Evolutionary conservation across 2,113 vertebrate genomes (phyloP).

Genomic region (Scalopus aquaticus): DNA sequence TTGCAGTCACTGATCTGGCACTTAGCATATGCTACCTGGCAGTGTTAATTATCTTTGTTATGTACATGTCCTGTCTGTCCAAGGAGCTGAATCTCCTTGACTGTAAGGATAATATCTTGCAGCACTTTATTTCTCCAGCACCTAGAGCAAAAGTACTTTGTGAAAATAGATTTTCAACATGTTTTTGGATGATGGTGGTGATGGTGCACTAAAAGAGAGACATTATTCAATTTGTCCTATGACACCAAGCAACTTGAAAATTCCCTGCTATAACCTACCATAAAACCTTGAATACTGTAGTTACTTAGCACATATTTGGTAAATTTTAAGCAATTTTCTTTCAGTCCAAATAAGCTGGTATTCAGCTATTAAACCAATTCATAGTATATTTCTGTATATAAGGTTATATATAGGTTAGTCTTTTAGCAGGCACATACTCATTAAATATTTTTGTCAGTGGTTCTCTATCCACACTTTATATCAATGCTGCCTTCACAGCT

Average conservation of each 20-base stretch:
- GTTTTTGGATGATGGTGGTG: not conserved
- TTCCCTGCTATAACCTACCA: not conserved
- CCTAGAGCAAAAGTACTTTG: not conserved
- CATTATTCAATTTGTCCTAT: not conserved
- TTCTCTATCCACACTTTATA: not conserved
- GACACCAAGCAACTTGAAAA: not conserved
- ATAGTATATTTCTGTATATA: not conserved
- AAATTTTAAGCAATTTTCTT: not conserved
- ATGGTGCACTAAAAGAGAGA: not conserved
- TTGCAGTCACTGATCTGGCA: not conserved
- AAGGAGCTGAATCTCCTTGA: conserved; percentile 38
- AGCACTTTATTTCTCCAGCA: not conserved
- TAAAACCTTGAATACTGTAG: not conserved
- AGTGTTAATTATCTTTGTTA: conserved; percentile 48
- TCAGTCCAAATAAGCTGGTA: not conserved
- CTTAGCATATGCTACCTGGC: conserved; percentile 29
- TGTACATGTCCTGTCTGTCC: not conserved
- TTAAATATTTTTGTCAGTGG: not conserved
- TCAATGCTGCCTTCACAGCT: not conserved
- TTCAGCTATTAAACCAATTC: not conserved
- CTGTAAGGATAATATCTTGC: not conserved
- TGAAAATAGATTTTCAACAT: not conserved
- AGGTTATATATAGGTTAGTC: not conserved
- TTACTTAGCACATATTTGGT: not conserved
- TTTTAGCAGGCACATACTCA: not conserved